These are phyloP conservation scores for Accipiter virgatus DNA, from an alignment of 2,113 vertebrate species.

Conservation along the genomic window DNA sequence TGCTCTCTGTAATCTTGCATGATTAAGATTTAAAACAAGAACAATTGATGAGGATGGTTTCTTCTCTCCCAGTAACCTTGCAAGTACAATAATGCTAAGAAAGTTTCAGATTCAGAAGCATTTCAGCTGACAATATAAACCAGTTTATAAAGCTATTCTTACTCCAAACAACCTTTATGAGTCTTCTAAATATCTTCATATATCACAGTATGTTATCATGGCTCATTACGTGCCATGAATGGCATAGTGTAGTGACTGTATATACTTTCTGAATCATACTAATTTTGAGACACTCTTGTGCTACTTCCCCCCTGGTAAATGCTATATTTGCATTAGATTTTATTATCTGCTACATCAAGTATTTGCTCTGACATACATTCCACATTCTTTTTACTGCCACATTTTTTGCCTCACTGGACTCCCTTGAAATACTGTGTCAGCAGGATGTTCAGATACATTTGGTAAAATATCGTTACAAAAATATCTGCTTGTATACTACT, in stretches of 20 bases:
- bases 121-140: neutral
- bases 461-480: neutral
- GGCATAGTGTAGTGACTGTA: neutral
- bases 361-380: neutral
- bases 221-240: neutral
- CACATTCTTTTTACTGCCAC: conserved; percentile 20
- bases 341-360: conserved; percentile 31
- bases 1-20: conserved; percentile 30
- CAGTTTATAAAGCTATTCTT: neutral
- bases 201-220: neutral
- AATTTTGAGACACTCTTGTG: neutral
- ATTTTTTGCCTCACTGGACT: neutral
- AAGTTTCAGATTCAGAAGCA: neutral
- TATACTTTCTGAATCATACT: neutral
- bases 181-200: neutral
- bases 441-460: neutral
- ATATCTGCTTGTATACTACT: neutral
- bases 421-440: neutral
- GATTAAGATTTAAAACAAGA: conserved; percentile 55
- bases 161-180: neutral
- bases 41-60: conserved; percentile 40
- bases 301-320: neutral
- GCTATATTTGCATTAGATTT: neutral
- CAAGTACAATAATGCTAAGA: neutral
- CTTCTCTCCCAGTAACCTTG: neutral